These are phyloP conservation scores for Myrmecophaga tridactyla DNA, from an alignment of 2,113 vertebrate species.

Conservation along the genomic window DNA sequence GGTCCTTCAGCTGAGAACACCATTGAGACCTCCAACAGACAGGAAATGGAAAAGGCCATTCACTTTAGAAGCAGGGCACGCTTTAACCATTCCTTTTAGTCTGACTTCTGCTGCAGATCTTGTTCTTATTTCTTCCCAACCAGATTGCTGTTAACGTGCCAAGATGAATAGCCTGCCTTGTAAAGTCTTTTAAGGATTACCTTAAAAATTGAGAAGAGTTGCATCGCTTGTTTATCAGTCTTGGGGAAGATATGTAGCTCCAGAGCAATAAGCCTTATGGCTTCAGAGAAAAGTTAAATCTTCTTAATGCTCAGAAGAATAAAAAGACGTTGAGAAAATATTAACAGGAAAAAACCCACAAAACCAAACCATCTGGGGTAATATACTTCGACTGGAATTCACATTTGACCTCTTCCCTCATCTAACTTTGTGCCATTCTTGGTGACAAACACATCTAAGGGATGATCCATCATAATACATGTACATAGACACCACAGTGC, in stretches of 20 bases:
- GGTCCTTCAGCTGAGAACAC: neutral
- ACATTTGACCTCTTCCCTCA: neutral
- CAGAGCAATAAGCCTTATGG: neutral
- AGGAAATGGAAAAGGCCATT: constrained; percentile 58
- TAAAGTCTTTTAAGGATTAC: neutral
- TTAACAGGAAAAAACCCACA: neutral
- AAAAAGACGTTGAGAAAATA: neutral
- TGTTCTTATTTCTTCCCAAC: neutral
- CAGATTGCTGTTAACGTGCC: neutral
- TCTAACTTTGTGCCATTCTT: neutral
- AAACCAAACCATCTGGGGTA: neutral
- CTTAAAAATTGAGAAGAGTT: neutral
- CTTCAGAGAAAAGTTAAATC: neutral
- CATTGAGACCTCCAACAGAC: constrained; percentile 47
- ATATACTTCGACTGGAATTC: neutral
- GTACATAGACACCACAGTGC: neutral
- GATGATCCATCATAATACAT: neutral
- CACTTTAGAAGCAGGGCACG: neutral
- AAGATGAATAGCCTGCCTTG: neutral
- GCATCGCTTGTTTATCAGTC: neutral
- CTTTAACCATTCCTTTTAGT: neutral
- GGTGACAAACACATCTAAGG: neutral
- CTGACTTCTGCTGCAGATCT: neutral
- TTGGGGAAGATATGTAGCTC: neutral
- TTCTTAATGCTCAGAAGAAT: neutral